A percentile compares a stretch with the other conserved stretches of the same genome.
Evolutionary conservation across 1,140 invertebrate species (phyloP).

Genomic region (Sitobion miscanthi): DNA sequence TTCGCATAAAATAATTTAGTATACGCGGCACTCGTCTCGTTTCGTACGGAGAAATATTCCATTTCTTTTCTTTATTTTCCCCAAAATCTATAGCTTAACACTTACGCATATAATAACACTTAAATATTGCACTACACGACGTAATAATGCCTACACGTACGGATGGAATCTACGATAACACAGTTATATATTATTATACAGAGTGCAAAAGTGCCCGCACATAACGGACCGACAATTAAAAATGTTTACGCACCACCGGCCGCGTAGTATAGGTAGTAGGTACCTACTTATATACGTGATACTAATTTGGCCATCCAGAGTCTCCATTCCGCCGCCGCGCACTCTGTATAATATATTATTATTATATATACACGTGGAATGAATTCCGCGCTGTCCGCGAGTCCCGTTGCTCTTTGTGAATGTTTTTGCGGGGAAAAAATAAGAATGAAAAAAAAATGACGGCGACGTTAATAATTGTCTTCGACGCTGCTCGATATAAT

Average conservation of each 20-base stretch:
- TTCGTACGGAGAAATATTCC: neutral
- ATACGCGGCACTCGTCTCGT: neutral
- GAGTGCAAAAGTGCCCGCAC: neutral
- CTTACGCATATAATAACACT: neutral
- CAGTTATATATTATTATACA: neutral
- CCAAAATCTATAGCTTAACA: neutral
- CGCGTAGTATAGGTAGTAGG: neutral
- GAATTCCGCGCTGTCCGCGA: conserved; percentile 21
- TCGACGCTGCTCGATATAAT: conserved; percentile 19
- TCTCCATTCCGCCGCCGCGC: neutral
- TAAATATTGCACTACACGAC: neutral
- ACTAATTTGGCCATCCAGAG: conserved; percentile 43
- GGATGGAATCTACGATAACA: neutral
- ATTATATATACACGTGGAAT: neutral
- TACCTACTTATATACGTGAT: conserved; percentile 26
- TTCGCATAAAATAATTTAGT: neutral
- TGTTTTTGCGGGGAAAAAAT: conserved; percentile 5
- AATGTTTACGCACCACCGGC: conserved; percentile 45
- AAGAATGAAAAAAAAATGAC: neutral
- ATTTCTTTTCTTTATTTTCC: neutral
- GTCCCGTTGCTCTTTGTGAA: conserved; percentile 54
- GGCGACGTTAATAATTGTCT: conserved; percentile 41
- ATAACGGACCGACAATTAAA: conserved; percentile 50
- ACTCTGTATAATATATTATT: conserved; percentile 31
- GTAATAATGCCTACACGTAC: neutral